Percentiles rank a stretch among this genome's conserved stretches.
phyloP scores from a whole-genome alignment of 2,888 invertebrate genomes.

The Congeria kusceri region DNA sequence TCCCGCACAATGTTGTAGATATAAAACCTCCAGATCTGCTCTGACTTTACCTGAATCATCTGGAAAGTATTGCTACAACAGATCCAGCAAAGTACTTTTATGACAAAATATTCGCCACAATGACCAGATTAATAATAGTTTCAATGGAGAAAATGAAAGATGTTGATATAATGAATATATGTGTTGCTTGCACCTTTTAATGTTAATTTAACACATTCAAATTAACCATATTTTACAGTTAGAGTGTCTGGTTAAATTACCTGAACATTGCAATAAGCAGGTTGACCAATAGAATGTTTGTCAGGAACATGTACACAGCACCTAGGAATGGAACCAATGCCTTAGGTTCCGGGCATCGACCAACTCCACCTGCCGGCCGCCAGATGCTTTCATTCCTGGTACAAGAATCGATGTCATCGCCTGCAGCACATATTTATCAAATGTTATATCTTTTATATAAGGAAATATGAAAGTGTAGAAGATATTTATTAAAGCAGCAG shows the following conservation, averaged over 20 bases:
- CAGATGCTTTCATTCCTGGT: slow-evolving; percentile 66
- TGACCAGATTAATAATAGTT: no score
- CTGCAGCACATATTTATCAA: no score
- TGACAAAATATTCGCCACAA: slow-evolving; percentile 46
- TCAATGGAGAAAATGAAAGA: no score
- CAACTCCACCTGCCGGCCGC: slow-evolving; percentile 51
- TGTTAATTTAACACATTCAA: no score
- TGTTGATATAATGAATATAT: no score
- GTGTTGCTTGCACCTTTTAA: no score
- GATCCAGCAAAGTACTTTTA: no score
- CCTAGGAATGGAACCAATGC: slow-evolving; percentile 78
- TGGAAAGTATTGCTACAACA: slow-evolving; percentile 23
- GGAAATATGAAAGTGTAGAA: no score
- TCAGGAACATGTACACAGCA: slow-evolving; percentile 83
- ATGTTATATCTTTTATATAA: no score
- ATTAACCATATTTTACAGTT: no score
- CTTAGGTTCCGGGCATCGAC: slow-evolving; percentile 76
- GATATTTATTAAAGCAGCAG: no score
- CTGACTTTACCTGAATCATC: slow-evolving; percentile 79
- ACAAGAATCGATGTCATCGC: slow-evolving; percentile 56
- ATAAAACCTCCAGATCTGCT: slow-evolving; percentile 81
- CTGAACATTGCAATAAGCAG: slow-evolving; percentile 85
- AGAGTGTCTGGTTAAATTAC: no score
- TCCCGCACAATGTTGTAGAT: slow-evolving; percentile 82
- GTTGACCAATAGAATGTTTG: slow-evolving; percentile 84